These are phyloP conservation scores for Steinernema khuongi DNA, from an alignment of 1,140 invertebrate genomes.

Conservation along the genomic window DNA sequence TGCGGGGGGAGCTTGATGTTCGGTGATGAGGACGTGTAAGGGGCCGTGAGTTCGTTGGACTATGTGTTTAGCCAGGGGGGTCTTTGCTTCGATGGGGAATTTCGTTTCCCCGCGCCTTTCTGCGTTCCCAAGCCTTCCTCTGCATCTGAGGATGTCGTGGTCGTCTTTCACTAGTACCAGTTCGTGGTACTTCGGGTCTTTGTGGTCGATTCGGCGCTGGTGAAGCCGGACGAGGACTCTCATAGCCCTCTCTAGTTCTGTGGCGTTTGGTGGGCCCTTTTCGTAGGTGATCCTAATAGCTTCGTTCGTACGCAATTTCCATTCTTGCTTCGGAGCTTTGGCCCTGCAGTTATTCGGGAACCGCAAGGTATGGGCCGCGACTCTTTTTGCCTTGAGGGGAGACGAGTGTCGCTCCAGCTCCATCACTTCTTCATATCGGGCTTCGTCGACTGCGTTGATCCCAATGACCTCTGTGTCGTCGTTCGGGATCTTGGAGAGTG, in stretches of 20 bases:
- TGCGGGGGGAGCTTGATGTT: too few relatives aligned
- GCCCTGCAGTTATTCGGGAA: too few relatives aligned
- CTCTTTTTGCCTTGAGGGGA: not conserved
- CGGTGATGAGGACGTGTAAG: too few relatives aligned
- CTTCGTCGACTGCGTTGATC: not conserved
- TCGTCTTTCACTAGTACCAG: not conserved
- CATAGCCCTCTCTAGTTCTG: not conserved
- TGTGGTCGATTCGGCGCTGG: not conserved
- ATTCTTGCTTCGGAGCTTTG: not conserved
- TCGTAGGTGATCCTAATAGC: not conserved
- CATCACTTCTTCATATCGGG: not conserved
- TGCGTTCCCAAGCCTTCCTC: conserved; percentile 24
- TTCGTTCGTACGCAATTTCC: not conserved
- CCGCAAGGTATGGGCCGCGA: too few relatives aligned
- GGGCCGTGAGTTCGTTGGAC: conserved; percentile 9
- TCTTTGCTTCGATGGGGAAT: conserved; percentile 15
- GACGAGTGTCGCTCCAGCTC: not conserved
- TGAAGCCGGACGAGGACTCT: not conserved
- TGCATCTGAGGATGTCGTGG: conserved; percentile 9
- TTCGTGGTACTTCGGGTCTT: not conserved
- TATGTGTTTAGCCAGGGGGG: conserved; percentile 13
- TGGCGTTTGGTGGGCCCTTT: not conserved
- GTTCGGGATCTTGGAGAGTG: not conserved
- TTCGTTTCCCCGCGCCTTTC: not conserved
- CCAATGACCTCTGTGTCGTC: not conserved